Base-by-base conservation (phyloP, 2,797 vertebrate genomes). In the Mus caroli region DNA sequence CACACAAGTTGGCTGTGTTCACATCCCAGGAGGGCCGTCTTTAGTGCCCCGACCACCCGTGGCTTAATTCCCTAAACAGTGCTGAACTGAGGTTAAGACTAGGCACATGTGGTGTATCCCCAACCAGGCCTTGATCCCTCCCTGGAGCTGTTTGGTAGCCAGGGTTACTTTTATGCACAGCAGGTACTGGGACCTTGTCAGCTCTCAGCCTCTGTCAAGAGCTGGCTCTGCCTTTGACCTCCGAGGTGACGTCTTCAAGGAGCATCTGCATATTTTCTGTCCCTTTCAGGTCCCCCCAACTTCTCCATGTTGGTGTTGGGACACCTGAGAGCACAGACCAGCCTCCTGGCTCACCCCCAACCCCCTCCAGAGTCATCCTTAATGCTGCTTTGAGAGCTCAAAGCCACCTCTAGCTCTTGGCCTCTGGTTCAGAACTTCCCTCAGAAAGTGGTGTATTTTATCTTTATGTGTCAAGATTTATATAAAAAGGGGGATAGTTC, bases 381-480 rank as follows among this genome's bases (percentile, higher is more conserved):
- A 17, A 90, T 11, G 4, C 62, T 20, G 52, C 54, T 34, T 40
- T 40, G 0, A 20, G 60, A 2, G 4, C 60, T 60, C 84, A 75
- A 52, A 89, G 50, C 76, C 40, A 13, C 92, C 91, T 77, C 76
- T 37, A 4, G 84, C 79, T 64, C 91, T 71, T 62, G 56, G 96
- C 73, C 75, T 96, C 93, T 14, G 69, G 88, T 40, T 60, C 54
- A 3, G 78, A 88, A 73, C 93, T 85, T 93, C 92, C 91, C 3
- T 56, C 0, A 1, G 96, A 96, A 97, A 97, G 95, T 17, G 22
- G 84, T 17, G 97, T 97, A 96, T 97, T 98, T 98, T 96, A 98
- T 98, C 97, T 98, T 97, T 97, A 98, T 97, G 97, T 98, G 98
- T 98, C 98, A 98, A 97, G 97, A 98, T 98, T 98, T 98, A 98